A percentile compares a stretch with the other conserved stretches of the same genome.
Conservation (phyloP, 2,797 vertebrate species). For the Ctenopoma multispine region DNA sequence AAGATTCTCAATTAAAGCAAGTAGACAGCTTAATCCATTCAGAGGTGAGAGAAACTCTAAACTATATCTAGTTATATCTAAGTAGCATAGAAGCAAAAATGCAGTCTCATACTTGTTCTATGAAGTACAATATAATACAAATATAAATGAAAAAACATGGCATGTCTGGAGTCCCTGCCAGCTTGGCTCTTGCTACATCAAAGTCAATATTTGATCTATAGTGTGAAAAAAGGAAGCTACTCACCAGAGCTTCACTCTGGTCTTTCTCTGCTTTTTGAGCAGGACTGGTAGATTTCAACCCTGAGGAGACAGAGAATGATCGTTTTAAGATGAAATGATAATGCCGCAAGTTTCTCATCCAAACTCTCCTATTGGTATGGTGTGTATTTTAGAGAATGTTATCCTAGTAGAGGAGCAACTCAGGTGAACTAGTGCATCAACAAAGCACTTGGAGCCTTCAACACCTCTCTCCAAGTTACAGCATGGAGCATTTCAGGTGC, state of each 20-base stretch:
- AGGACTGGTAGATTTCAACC: slow-evolving; percentile 72
- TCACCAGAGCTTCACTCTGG: slow-evolving; percentile 80
- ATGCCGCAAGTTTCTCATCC: slow-evolving; percentile 8
- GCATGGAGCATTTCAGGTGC: slow-evolving; percentile 20
- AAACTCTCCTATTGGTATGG: background rate
- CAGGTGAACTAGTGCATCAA: slow-evolving; percentile 30
- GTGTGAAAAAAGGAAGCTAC: slow-evolving; percentile 31
- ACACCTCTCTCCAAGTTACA: slow-evolving; percentile 40
- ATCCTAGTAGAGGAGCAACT: slow-evolving; percentile 11
- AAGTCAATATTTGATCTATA: slow-evolving; percentile 4
- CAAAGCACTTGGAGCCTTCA: slow-evolving; percentile 43
- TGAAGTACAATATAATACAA: background rate
- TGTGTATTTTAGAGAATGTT: background rate
- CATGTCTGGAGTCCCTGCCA: background rate
- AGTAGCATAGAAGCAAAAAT: background rate
- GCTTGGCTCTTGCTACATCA: background rate
- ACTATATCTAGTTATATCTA: background rate
- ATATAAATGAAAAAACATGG: background rate
- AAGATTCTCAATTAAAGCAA: slow-evolving; percentile 1
- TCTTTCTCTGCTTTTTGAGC: slow-evolving; percentile 79
- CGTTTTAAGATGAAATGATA: slow-evolving; percentile 20
- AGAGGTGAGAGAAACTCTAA: background rate
- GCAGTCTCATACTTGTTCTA: background rate
- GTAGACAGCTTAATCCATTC: background rate
- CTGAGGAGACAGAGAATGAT: slow-evolving; percentile 57